Conservation (phyloP, 2,113 vertebrate species). For the Castor canadensis region DNA sequence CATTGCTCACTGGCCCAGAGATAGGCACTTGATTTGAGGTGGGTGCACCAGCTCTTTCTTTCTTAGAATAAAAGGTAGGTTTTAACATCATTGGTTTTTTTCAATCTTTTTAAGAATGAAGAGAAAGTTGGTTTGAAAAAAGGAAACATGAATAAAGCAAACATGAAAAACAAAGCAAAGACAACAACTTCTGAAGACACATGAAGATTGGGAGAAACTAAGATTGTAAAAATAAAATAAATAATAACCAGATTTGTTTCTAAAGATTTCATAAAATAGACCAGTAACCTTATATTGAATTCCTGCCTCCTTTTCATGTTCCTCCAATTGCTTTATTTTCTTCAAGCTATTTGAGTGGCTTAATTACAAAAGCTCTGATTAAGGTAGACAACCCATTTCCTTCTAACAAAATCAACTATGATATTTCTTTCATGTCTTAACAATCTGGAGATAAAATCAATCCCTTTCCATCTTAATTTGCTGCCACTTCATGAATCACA, state of each 20-base stretch:
- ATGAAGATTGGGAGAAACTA: background rate
- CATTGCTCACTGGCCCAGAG: background rate
- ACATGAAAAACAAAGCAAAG: background rate
- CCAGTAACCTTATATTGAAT: background rate
- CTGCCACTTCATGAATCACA: background rate
- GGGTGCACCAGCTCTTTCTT: background rate
- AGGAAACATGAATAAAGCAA: background rate
- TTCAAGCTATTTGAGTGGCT: background rate
- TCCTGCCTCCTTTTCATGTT: background rate
- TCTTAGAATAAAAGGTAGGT: background rate
- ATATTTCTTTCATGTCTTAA: slow-evolving; percentile 9
- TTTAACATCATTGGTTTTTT: background rate
- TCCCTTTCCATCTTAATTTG: background rate
- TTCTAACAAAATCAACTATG: background rate
- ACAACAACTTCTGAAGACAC: background rate
- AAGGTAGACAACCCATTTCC: background rate
- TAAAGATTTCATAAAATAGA: background rate
- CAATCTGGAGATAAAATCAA: slow-evolving; percentile 4
- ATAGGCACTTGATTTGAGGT: background rate
- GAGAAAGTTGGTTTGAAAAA: background rate
- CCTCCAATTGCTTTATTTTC: background rate
- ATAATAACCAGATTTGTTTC: background rate
- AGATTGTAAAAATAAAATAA: background rate
- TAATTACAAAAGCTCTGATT: background rate
- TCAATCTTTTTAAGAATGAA: background rate